A percentile compares a stretch with the other conserved stretches of the same genome.
Conservation (phyloP, 2,888 invertebrate genomes). For the Ennomos fuscantarius region DNA sequence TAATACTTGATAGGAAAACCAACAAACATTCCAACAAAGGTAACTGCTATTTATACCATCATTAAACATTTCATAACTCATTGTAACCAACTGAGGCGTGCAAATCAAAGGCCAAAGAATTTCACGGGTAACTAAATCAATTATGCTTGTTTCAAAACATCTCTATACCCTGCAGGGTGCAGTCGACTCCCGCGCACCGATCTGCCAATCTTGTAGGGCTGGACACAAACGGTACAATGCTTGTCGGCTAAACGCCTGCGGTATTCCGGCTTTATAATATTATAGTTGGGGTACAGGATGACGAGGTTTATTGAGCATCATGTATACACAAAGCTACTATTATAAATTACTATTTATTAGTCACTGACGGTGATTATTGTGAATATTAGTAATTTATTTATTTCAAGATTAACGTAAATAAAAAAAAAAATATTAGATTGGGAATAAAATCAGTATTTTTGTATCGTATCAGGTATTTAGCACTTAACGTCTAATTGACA, state of each 20-base stretch:
- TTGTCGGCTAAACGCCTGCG: conserved; percentile 82
- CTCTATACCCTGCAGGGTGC: conserved; percentile 29
- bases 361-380: too few species aligned
- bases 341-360: too few species aligned
- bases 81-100: conserved; percentile 58
- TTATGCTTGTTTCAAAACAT: conserved; percentile 70
- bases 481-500: too few species aligned
- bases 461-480: too few species aligned
- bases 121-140: conserved; percentile 80
- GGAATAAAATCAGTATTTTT: too few species aligned
- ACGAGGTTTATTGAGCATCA: too few species aligned
- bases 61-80: conserved; percentile 40
- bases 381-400: too few species aligned
- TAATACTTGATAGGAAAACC: background rate
- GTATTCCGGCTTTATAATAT: conserved; percentile 61
- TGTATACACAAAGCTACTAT: too few species aligned
- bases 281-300: conserved; percentile 59
- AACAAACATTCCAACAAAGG: conserved; percentile 8
- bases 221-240: conserved; percentile 59
- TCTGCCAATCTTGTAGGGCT: conserved; percentile 53
- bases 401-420: too few species aligned
- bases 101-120: conserved; percentile 61
- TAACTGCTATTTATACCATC: conserved; percentile 18
- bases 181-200: conserved; percentile 61
- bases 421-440: too few species aligned